Evolutionary conservation across 2,888 invertebrate species (phyloP).

Genomic region (Drosophila dives): DNA sequence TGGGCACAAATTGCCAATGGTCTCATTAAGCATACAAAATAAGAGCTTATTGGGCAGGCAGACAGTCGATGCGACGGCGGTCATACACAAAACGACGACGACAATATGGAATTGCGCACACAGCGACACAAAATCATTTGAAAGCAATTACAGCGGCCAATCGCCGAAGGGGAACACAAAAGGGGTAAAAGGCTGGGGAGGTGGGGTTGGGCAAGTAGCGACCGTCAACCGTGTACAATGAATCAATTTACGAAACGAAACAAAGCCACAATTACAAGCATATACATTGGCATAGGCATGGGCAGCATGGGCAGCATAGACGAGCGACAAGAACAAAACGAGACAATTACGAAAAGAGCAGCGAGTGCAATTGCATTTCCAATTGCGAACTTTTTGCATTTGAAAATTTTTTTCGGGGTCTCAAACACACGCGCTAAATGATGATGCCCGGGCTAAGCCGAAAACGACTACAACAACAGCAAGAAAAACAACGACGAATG

Average conservation of each 20-base stretch:
- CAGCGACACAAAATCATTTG: slow-evolving; percentile 77
- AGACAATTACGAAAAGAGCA: slow-evolving; percentile 79
- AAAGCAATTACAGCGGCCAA: slow-evolving; percentile 71
- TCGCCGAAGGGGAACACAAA: slow-evolving; percentile 12
- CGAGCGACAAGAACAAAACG: slow-evolving; percentile 68
- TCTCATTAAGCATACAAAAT: slow-evolving; percentile 74
- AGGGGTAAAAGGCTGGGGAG: background rate
- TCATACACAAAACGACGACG: slow-evolving; percentile 56
- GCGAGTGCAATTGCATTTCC: slow-evolving; percentile 76
- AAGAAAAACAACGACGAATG: slow-evolving; percentile 4
- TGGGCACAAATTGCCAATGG: slow-evolving; percentile 64
- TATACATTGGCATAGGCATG: slow-evolving; percentile 26
- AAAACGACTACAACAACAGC: slow-evolving; percentile 14
- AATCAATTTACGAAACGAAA: slow-evolving; percentile 81
- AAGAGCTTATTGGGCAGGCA: slow-evolving; percentile 65
- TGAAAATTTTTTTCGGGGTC: slow-evolving; percentile 27
- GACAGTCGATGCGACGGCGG: slow-evolving; percentile 23
- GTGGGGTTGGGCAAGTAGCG: background rate
- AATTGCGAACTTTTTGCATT: slow-evolving; percentile 46
- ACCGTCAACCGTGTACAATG: slow-evolving; percentile 69
- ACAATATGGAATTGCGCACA: slow-evolving; percentile 77
- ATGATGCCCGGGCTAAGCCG: slow-evolving; percentile 48
- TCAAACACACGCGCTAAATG: slow-evolving; percentile 66
- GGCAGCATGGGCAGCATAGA: background rate
- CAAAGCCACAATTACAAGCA: slow-evolving; percentile 77